Conservation (phyloP, 2,888 invertebrate genomes). For the Caenorhabditis drosophilae region DNA sequence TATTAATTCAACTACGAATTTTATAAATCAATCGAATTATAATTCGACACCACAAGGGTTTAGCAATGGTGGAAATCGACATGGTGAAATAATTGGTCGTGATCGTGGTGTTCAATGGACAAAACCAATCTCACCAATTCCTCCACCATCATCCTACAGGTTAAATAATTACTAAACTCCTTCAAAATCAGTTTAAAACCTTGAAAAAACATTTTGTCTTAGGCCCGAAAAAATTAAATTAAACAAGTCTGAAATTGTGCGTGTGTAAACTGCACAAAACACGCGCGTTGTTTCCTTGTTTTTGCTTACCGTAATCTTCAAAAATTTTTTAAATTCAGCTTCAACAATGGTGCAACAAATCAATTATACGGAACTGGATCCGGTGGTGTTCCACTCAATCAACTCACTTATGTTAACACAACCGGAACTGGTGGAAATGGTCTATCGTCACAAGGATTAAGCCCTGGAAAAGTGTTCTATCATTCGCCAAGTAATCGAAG, state of each 20-base stretch:
- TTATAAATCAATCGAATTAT: constrained; percentile 17
- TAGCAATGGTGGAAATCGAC: background rate
- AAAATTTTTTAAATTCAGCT: no score
- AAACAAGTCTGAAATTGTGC: no score
- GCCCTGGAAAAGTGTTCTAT: constrained; percentile 37
- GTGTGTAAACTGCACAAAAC: no score
- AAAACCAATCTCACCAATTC: constrained; percentile 1
- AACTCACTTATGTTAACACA: constrained; percentile 48
- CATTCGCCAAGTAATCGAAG: constrained; percentile 50
- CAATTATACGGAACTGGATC: constrained; percentile 32
- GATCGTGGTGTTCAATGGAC: constrained; percentile 4
- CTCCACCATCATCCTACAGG: constrained; percentile 28
- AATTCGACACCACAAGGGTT: constrained; percentile 26
- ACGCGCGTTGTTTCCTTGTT: no score
- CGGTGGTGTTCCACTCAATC: constrained; percentile 48
- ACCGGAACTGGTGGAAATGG: background rate
- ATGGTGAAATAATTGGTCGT: constrained; percentile 11
- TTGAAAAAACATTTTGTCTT: no score
- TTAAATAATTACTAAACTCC: no score
- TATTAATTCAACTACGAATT: constrained; percentile 21
- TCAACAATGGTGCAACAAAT: constrained; percentile 38
- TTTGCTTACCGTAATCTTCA: no score
- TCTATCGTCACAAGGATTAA: constrained; percentile 6
- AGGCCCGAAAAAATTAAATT: no score
- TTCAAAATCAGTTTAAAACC: no score